These are phyloP conservation scores for Centropristis striata DNA, from an alignment of 2,113 vertebrate species.

Conservation along the genomic window DNA sequence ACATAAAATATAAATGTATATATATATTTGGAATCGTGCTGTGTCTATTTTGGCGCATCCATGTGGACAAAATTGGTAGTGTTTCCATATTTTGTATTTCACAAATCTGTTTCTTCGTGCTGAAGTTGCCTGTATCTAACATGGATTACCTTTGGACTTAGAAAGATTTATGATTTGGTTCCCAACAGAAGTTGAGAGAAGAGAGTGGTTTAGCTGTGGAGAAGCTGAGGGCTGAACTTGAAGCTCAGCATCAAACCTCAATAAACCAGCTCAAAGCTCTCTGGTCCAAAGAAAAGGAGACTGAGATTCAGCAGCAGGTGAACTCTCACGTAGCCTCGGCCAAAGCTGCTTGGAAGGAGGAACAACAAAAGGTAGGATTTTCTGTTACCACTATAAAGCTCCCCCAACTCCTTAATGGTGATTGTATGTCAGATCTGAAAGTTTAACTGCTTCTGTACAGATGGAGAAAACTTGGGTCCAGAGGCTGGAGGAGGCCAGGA, in stretches of 20 bases:
- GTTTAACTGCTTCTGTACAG: slow-evolving; percentile 62
- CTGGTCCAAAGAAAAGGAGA: slow-evolving; percentile 87
- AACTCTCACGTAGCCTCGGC: slow-evolving; percentile 78
- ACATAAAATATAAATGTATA: too few relatives aligned
- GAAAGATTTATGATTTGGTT: slow-evolving; percentile 3
- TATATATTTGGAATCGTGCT: background rate
- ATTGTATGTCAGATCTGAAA: background rate
- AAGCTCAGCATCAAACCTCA: slow-evolving; percentile 82
- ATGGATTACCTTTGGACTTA: background rate
- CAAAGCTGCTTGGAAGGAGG: slow-evolving; percentile 83
- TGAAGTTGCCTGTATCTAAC: background rate
- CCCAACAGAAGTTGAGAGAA: slow-evolving; percentile 82
- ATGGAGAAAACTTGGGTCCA: slow-evolving; percentile 87
- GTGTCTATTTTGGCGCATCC: background rate
- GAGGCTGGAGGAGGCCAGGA: slow-evolving; percentile 82
- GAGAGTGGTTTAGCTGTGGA: slow-evolving; percentile 82
- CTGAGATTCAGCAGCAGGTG: slow-evolving; percentile 77
- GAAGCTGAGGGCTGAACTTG: slow-evolving; percentile 84
- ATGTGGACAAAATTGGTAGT: too few relatives aligned
- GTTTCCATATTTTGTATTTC: background rate
- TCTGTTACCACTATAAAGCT: background rate
- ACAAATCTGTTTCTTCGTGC: background rate
- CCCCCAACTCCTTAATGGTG: background rate
- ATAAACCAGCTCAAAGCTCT: slow-evolving; percentile 80
- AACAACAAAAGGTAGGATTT: slow-evolving; percentile 84